Conservation (phyloP, 2,888 invertebrate species). For the Thyatira batis region DNA sequence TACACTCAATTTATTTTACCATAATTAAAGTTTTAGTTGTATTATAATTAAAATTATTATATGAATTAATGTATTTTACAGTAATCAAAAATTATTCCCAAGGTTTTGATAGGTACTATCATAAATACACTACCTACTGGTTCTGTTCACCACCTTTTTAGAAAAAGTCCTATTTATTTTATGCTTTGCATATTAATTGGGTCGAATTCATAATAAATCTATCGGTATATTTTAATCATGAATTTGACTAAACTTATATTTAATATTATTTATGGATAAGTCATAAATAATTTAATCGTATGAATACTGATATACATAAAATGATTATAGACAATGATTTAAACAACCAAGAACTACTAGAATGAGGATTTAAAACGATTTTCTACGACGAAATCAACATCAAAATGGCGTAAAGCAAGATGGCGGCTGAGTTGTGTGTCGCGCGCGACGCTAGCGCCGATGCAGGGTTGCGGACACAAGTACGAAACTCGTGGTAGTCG, state of each 20-base stretch:
- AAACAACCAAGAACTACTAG: neutral
- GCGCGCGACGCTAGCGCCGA: constrained; percentile 87
- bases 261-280: neutral
- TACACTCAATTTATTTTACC: constrained; percentile 47
- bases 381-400: constrained; percentile 58
- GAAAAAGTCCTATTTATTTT: neutral
- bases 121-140: neutral
- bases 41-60: constrained; percentile 10
- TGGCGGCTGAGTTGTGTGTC: constrained; percentile 65
- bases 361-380: neutral
- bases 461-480: constrained; percentile 91
- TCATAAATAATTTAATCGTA: neutral
- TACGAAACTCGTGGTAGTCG: constrained; percentile 90
- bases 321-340: neutral
- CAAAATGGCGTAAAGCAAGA: constrained; percentile 70
- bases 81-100: constrained; percentile 21
- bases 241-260: neutral
- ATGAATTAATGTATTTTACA: constrained; percentile 34
- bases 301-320: neutral
- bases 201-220: neutral
- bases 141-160: neutral
- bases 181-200: neutral
- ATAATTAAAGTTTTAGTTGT: constrained; percentile 19
- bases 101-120: neutral
- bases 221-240: neutral